Conservation (phyloP, 1,140 invertebrate genomes). For the Dreissena polymorpha region DNA sequence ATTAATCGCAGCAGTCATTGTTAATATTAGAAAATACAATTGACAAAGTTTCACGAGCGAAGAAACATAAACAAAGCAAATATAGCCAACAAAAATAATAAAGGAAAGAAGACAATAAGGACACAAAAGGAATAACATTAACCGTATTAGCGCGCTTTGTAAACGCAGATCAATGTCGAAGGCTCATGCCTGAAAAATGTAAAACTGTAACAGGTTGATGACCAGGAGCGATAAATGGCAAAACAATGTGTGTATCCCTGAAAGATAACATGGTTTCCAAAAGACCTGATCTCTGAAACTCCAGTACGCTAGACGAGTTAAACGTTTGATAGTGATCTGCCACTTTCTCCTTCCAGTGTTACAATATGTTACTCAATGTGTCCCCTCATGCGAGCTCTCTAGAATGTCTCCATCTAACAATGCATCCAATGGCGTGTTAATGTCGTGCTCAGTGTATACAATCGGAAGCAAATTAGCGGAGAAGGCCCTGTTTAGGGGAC, state of each 20-base stretch:
- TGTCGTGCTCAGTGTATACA: constrained; percentile 16
- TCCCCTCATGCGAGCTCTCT: neutral
- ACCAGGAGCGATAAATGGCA: neutral
- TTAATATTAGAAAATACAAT: neutral
- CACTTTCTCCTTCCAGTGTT: constrained; percentile 38
- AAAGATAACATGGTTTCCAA: constrained; percentile 27
- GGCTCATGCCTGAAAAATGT: constrained; percentile 40
- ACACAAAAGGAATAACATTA: neutral
- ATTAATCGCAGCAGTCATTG: neutral
- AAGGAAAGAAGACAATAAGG: neutral
- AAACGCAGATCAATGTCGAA: neutral
- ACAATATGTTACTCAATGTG: constrained; percentile 8
- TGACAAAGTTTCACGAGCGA: neutral
- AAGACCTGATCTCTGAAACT: neutral
- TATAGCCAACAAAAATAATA: neutral
- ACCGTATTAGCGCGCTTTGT: neutral
- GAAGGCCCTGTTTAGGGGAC: neutral
- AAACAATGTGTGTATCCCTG: constrained; percentile 19
- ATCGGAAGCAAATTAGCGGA: neutral
- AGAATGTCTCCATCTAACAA: constrained; percentile 30
- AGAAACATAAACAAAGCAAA: neutral
- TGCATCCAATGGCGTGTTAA: constrained; percentile 12
- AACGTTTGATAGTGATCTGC: constrained; percentile 33
- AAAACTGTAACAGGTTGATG: constrained; percentile 31
- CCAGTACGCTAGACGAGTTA: constrained; percentile 1